phyloP scores from a whole-genome alignment of 2,888 invertebrate species.

The Pollenia amentaria region DNA sequence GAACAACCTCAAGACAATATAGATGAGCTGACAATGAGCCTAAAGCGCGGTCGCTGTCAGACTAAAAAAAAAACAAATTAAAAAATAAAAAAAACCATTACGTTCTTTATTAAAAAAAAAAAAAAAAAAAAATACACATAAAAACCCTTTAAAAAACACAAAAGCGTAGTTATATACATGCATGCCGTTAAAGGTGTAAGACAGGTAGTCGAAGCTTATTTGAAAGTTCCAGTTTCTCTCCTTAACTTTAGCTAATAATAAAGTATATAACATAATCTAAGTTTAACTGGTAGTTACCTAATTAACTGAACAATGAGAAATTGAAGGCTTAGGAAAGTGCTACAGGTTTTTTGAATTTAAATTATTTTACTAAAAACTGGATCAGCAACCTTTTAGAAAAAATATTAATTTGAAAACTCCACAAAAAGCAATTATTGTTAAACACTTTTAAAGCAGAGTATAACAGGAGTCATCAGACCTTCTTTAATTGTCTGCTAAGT shows the following conservation, averaged over 20 bases:
- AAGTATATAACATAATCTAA: neutral
- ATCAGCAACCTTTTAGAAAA: conserved; percentile 3
- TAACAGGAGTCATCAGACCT: conserved; percentile 16
- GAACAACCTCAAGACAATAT: conserved; percentile 72
- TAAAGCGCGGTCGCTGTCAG: conserved; percentile 70
- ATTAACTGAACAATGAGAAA: conserved; percentile 1
- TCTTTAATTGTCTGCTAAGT: conserved; percentile 32
- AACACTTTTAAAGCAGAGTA: neutral
- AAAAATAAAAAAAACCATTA: conserved; percentile 54
- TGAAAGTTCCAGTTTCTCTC: conserved; percentile 42
- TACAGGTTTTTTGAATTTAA: conserved; percentile 24
- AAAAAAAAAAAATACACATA: conserved; percentile 48
- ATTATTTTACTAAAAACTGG: conserved; percentile 20
- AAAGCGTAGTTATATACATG: neutral
- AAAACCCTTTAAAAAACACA: conserved; percentile 32
- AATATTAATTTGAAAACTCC: conserved; percentile 27
- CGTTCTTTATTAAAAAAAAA: conserved; percentile 31
- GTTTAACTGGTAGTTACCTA: conserved; percentile 1
- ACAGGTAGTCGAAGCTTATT: conserved; percentile 72
- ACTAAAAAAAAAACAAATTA: conserved; percentile 19
- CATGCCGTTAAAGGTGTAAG: conserved; percentile 70
- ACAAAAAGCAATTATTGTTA: conserved; percentile 4
- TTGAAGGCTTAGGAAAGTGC: neutral
- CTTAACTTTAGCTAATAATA: neutral
- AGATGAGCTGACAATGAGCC: conserved; percentile 74